Base-by-base conservation (phyloP, 2,797 vertebrate genomes). In the Syngnathus acus region DNA sequence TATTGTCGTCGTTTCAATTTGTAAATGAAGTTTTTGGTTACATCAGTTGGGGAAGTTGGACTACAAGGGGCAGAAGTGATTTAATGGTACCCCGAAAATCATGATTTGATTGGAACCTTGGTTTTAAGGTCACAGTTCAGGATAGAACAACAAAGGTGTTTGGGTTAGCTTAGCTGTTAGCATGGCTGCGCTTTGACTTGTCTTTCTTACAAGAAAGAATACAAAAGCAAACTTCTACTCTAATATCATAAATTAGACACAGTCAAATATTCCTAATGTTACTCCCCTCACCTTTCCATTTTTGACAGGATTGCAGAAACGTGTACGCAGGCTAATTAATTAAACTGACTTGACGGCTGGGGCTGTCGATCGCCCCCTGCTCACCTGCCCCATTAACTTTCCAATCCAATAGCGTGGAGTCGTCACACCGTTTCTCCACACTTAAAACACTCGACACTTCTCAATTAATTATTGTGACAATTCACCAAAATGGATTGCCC, bases 311-410 rank as follows among this genome's bases (percentile, higher is more conserved):
- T 65, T 61, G 73, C 59, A 59, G 58, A 60, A 68, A 82, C 73
- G 65, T 71, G 64, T 63, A 60, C 21, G 65, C 16, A 13, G 62
- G 68, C 71, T 75, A 81, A 79, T 79, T 78, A 81, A 80, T 85
- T 82, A 70, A 65, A 73, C 64, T 5, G 73, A 70, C 67, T 50
- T 77, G 78, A 73, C 74, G 62, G 64, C 72, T 75, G 67, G 6
- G 32, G 69, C 72, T 76, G 73, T 76, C 32, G 32, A 32, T 32
- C 69, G 51, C 58, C 62, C 70, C 62, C 67, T 73, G 75, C 84
- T 77, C 73, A 84, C 78, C 81, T 81, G 82, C 70, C 53, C 72
- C 84, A 86, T 87, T 86, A 86, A 81, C 71, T 83, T 79, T 78
- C 32, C 72, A 76, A 74, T 82, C 69, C 74, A 65, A 57, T 65